phyloP scores from a whole-genome alignment of 2,113 vertebrate species.

The Verasper variegatus region DNA sequence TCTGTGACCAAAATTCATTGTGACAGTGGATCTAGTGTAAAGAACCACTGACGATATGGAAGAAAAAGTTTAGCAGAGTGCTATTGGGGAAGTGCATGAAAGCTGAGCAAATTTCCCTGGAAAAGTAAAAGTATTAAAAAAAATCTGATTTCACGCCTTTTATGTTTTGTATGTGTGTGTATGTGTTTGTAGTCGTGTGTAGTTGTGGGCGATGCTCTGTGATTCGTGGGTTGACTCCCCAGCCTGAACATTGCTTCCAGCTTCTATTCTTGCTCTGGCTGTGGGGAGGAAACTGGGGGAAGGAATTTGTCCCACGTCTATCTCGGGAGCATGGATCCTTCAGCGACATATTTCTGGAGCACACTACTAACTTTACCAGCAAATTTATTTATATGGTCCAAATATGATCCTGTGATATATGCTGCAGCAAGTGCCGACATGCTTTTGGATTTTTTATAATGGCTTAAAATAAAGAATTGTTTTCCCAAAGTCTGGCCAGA shows the following conservation, averaged over 20 bases:
- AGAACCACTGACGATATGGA: background rate
- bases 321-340: background rate
- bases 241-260: slow-evolving; percentile 19
- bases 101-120: slow-evolving; percentile 10
- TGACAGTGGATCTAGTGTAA: background rate
- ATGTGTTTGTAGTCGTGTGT: background rate
- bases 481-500: background rate
- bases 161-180: background rate
- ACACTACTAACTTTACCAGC: background rate
- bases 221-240: slow-evolving; percentile 30
- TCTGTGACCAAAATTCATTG: background rate
- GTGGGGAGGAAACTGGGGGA: slow-evolving; percentile 21
- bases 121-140: slow-evolving; percentile 2
- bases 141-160: slow-evolving; percentile 2
- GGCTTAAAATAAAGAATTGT: background rate
- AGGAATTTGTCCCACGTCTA: slow-evolving; percentile 40
- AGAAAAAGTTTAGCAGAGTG: background rate
- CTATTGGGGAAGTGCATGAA: background rate
- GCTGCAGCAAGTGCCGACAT: background rate
- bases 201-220: background rate
- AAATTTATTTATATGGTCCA: slow-evolving; percentile 26
- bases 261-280: slow-evolving; percentile 38
- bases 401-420: slow-evolving; percentile 4
- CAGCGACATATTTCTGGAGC: slow-evolving; percentile 24
- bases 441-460: background rate